Base-by-base conservation (phyloP, 2,113 vertebrate species). In the Pygoscelis antarcticus region DNA sequence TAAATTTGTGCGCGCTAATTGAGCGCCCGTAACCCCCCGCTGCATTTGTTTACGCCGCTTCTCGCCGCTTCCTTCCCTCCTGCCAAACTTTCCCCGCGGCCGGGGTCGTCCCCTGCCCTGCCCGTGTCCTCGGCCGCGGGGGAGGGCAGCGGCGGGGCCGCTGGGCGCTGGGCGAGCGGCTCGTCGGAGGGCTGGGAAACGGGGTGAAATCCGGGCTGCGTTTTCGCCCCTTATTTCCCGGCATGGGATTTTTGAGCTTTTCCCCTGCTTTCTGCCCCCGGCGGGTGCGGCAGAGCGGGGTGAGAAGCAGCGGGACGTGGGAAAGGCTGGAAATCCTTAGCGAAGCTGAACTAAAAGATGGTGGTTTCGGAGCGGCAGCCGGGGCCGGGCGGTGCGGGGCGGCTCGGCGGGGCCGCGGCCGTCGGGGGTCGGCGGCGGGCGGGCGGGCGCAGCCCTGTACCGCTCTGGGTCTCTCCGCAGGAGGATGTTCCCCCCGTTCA, bases 401-500 rank as follows among this genome's bases (percentile, higher is more conserved):
- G 10, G n/a, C 58, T 82, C 82, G 71, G 40, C 5, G 44, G 65
- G 80, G 44, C 52, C 15, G 49, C 21, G 12, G 84, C 89, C 75
- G 87, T 79, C 79, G 83, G 79, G 78, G 58, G 32, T 30, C 57
- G 68, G 20, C 34, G 34, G 38, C 36, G 65, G 90, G 75, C 36
- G 65, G 90, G 75, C 8, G 66, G 95, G 46, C n/a, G 7, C 95
- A 96, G 85, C 88, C 77, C 78, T 61, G 88, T 81, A 82, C 3
- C 30, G 60, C 78, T 91, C 66, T 90, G 93, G 96, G 47, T 93
- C 92, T 96, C 89, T 91, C 82, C 74, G 81, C 97, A 99, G 99
- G 98, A 98, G 99, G 98, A 99, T 99, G 99, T 99, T 99, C 93
- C 99, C 99, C 92, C 99, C 99, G 23, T 99, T 99, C 98, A 99